Evolutionary conservation across 2,888 invertebrate genomes (phyloP).

Genomic region (Helleia helle): DNA sequence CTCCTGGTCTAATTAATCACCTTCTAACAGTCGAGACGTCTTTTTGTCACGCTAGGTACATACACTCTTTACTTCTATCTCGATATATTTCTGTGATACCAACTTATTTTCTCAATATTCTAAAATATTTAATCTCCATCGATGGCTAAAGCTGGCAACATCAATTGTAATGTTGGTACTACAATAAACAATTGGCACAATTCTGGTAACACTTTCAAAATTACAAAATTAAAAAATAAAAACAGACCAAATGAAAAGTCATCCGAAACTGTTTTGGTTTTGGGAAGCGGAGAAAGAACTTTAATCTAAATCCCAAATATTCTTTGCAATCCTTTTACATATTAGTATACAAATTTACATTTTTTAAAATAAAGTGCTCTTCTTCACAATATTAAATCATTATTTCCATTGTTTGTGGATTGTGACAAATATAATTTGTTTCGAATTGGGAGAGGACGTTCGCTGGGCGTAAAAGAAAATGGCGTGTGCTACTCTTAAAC

Average conservation of each 20-base stretch:
- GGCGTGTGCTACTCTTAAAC: conserved; percentile 98
- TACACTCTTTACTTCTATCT: no score
- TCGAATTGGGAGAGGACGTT: conserved; percentile 55
- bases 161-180: conserved; percentile 15
- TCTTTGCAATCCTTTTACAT: conserved; percentile 47
- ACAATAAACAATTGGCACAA: conserved; percentile 9
- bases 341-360: conserved; percentile 33
- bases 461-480: conserved; percentile 82
- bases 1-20: no score
- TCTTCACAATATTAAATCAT: conserved; percentile 34
- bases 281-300: conserved; percentile 42
- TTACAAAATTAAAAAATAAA: conserved; percentile 33
- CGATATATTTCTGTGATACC: no score
- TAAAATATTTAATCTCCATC: no score
- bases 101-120: neutral
- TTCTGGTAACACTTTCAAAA: conserved; percentile 34
- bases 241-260: conserved; percentile 31
- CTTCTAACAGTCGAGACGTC: no score
- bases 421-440: conserved; percentile 44
- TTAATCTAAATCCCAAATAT: conserved; percentile 44
- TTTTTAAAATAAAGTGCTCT: conserved; percentile 38
- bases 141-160: neutral
- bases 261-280: conserved; percentile 50
- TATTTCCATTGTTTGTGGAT: conserved; percentile 48
- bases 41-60: no score